Base-by-base conservation (phyloP, 2,113 vertebrate genomes). In the Calyptommatus sinebrachiatus region DNA sequence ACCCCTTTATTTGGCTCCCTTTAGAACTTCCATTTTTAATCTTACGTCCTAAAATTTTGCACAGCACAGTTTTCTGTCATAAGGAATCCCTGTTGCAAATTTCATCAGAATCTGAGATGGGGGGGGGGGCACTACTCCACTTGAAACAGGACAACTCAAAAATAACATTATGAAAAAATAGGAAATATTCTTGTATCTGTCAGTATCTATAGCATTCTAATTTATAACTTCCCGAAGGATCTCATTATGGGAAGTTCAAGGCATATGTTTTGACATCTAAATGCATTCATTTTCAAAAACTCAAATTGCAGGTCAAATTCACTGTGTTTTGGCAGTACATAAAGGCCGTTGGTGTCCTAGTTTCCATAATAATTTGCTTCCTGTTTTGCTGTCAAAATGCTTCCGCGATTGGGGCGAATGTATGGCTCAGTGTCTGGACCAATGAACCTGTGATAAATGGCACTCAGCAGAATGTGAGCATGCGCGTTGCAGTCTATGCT, bases 381-480 rank as follows among this genome's bases (percentile, higher is more conserved):
- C 91, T 99, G 8, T 97, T 97, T 1, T 92, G 83, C 82, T 95
- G 96, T 78, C 98, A 99, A 92, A 98, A 95, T 1, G 96, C 96
- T 0, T 95, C 97, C 1, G 79, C 97, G 70, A 96, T 99, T 0
- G 97, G 98, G 21, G 95, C 96, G 31, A 98, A 96, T 0, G 87
- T 99, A 86, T 99, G 98, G 98, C 98, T 99, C 84, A 99, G 97
- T 45, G 90, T 93, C 80, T 99, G 98, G 98, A 96, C 97, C 82
- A 97, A 96, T 0, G 98, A 99, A 60, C 91, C 93, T 0, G 21
- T 28, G 0, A 11, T 20, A 1, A 96, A 94, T 0, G 83, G 81
- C 9, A 96, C 91, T 3, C 90, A 94, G 67, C 90, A 91, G 1
- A 94, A 92, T 28, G 93, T 94, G 16, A 22, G 89, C 9, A 85